Evolutionary conservation across 2,113 vertebrate genomes (phyloP).

Genomic region (Gambusia holbrooki): DNA sequence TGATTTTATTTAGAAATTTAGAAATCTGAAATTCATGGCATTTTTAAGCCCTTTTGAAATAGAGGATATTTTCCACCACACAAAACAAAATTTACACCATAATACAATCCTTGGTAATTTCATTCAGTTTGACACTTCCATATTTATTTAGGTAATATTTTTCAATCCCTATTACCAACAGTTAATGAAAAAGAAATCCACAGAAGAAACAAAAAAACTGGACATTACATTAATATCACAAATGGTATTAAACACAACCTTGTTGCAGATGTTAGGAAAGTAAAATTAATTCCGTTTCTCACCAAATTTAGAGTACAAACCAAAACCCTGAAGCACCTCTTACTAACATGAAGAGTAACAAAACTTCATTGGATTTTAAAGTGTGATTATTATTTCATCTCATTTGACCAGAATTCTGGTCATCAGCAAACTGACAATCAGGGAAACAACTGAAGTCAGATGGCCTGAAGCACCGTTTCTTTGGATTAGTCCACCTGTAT

Average conservation of each 20-base stretch:
- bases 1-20: no score
- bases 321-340: background rate
- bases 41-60: no score
- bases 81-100: no score
- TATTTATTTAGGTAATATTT: background rate
- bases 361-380: background rate
- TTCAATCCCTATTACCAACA: background rate
- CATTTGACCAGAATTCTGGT: background rate
- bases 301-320: background rate
- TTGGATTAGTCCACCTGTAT: background rate
- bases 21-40: no score
- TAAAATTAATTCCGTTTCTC: background rate
- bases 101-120: background rate
- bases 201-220: background rate
- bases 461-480: background rate
- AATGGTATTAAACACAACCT: background rate
- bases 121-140: background rate
- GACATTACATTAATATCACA: no score
- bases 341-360: background rate
- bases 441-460: background rate
- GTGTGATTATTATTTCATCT: background rate
- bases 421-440: background rate
- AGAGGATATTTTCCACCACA: no score
- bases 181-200: background rate
- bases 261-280: background rate